Percentiles rank a stretch among this genome's conserved stretches.
Conservation (phyloP, 2,888 invertebrate genomes). For the Alcis repandata region DNA sequence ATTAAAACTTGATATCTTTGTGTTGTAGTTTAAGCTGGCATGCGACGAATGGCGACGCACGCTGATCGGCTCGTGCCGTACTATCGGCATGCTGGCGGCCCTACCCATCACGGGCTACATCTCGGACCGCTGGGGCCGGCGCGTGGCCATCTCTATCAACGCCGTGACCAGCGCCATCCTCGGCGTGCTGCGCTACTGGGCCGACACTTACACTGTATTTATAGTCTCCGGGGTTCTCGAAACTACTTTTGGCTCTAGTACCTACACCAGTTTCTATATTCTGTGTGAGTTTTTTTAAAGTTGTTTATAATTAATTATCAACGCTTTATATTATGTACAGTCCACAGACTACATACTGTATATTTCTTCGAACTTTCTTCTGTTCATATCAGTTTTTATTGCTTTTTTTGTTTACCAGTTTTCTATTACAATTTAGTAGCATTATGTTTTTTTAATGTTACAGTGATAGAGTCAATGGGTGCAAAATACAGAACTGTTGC, state of each 20-base stretch:
- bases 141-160: conserved; percentile 85
- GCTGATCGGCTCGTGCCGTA: conserved; percentile 90
- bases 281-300: conserved; percentile 78
- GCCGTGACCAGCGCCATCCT: conserved; percentile 87
- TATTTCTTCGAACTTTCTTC: too few species aligned
- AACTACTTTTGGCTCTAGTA: conserved; percentile 88
- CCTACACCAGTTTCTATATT: conserved; percentile 90
- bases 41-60: conserved; percentile 90
- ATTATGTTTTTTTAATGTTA: conserved; percentile 15
- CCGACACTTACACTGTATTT: conserved; percentile 89
- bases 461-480: conserved; percentile 81
- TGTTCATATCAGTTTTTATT: not conserved
- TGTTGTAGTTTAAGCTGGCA: conserved; percentile 86
- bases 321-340: too few species aligned
- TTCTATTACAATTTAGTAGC: too few species aligned
- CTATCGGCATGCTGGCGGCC: conserved; percentile 89
- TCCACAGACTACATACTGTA: too few species aligned
- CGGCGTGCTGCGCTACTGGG: conserved; percentile 87
- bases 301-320: not conserved
- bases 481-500: conserved; percentile 20
- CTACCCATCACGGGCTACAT: conserved; percentile 89
- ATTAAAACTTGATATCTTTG: not conserved
- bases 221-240: conserved; percentile 89
- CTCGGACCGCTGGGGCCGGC: conserved; percentile 91
- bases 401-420: not conserved